Evolutionary conservation across 2,797 vertebrate species (phyloP).

Genomic region (Artibeus lituratus): DNA sequence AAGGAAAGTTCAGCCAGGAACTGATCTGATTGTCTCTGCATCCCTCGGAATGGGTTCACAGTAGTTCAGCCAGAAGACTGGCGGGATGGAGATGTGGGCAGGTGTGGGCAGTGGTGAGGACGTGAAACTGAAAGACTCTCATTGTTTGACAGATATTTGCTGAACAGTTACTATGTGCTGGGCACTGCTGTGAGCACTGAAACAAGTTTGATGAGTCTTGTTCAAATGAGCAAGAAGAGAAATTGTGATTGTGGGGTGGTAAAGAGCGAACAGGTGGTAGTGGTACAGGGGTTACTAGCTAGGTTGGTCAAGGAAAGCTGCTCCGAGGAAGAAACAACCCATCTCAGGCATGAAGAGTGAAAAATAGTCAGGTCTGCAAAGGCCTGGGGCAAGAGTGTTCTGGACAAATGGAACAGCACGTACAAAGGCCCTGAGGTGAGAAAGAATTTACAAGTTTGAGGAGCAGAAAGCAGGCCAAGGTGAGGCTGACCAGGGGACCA

Average conservation of each 20-base stretch:
- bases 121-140: not conserved
- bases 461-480: not conserved
- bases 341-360: not conserved
- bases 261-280: not conserved
- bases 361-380: not conserved
- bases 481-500: not conserved
- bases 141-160: not conserved
- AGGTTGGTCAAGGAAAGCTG: not conserved
- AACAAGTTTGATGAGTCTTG: not conserved
- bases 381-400: not conserved
- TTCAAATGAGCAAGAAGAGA: not conserved
- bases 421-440: not conserved
- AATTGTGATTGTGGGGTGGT: not conserved
- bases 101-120: not conserved
- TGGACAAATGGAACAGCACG: not conserved
- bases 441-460: not conserved
- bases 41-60: not conserved
- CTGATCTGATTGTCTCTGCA: not conserved
- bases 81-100: not conserved
- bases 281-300: not conserved
- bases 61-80: not conserved
- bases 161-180: not conserved
- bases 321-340: not conserved
- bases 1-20: not conserved
- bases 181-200: not conserved